These are phyloP conservation scores for Pangasianodon gigas DNA, from an alignment of 2,113 vertebrate genomes.

Conservation along the genomic window DNA sequence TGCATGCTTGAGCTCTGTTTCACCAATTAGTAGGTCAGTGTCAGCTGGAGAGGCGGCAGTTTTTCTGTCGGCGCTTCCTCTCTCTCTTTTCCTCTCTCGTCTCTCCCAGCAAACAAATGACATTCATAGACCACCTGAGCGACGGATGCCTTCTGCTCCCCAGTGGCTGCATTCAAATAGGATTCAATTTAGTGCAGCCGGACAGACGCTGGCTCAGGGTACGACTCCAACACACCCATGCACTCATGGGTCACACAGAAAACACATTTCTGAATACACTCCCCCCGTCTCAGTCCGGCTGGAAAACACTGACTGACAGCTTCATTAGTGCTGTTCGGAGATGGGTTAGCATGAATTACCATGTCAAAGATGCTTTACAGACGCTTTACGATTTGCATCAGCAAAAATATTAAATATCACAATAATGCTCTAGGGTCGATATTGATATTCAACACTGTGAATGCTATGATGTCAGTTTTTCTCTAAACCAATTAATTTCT, in stretches of 20 bases:
- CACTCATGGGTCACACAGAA: slow-evolving; percentile 39
- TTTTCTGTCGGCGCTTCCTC: not conserved
- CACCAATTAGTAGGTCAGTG: slow-evolving; percentile 42
- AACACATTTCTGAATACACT: slow-evolving; percentile 33
- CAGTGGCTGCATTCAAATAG: slow-evolving; percentile 70
- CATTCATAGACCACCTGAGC: slow-evolving; percentile 75
- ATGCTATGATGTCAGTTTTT: not conserved
- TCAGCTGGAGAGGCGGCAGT: slow-evolving; percentile 36
- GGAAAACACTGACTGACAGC: slow-evolving; percentile 34
- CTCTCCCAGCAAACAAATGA: slow-evolving; percentile 70
- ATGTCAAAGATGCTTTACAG: not conserved
- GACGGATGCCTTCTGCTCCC: slow-evolving; percentile 59
- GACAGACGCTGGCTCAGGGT: slow-evolving; percentile 30
- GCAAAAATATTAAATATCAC: not conserved
- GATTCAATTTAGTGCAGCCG: slow-evolving; percentile 56
- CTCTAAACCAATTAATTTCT: not conserved
- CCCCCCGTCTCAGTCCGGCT: not conserved
- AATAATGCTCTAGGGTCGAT: not conserved
- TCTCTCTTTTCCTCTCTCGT: slow-evolving; percentile 64
- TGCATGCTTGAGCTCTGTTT: slow-evolving; percentile 31
- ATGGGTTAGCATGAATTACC: slow-evolving; percentile 4
- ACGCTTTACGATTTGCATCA: not conserved
- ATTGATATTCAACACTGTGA: not conserved
- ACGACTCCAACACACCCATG: slow-evolving; percentile 8
- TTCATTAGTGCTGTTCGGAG: not conserved